Evolutionary conservation across 2,888 invertebrate species (phyloP), one percentile per base, ranked within the genome.

Genomic region (Homarus gammarus): DNA sequence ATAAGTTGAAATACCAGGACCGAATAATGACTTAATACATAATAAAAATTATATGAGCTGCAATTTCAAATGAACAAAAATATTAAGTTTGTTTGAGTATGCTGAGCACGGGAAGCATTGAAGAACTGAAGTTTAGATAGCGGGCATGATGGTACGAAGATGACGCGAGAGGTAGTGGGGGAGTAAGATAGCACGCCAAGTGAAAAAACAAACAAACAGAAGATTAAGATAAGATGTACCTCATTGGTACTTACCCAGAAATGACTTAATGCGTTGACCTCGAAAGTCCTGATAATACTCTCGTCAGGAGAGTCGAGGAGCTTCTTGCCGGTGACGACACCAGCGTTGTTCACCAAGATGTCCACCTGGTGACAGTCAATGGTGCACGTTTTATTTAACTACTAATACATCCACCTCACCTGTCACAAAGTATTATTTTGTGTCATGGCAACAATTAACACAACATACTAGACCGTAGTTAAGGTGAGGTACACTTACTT

Each of bases 301-400:
- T 97, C 95, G 93, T 98, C 98, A 0, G 97, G 96, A 3, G 97
- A 97, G 88, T 98, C 97, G 92, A 98, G 94, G 68, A 99, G 95
- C 92, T 96, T 95, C 92, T 95, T 95, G 0, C 98, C 98, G 6
- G 96, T 96, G 22, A 97, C 97, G 82, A 98, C 96, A 22, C 98
- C 99, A 18, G 99, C 99, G 94, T 99, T 99, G 95, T 99, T 99
- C 90, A 99, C 95, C 84, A 99, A 95, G 92, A 99, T 95, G 33
- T 96, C 96, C 18, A 98, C 97, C 92, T 92, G 90, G 2, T n/a
- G 38, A 15, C 27, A 2, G 56, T 27, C 10, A 15, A 36, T 33
- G 70, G 8, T 70, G 36, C 27, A 8, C 31, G 64, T 64, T n/a
- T n/a, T n/a, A n/a, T n/a, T n/a, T 56, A 56, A 0, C 5, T 18